These are phyloP conservation scores for Phoxinus dragarum DNA, from an alignment of 2,797 vertebrate species.

Conservation along the genomic window DNA sequence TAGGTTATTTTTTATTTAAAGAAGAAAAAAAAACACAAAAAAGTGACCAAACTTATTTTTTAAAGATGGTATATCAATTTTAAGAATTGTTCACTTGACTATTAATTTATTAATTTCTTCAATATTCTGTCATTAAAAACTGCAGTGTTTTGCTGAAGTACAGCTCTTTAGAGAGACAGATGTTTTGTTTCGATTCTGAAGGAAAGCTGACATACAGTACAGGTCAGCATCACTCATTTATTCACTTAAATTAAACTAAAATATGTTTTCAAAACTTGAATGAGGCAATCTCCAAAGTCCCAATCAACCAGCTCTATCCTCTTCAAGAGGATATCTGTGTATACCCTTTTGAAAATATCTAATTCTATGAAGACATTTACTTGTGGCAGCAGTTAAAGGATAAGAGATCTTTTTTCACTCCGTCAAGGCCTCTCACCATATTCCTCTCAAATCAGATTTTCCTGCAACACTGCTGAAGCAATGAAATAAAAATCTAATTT, in stretches of 20 bases:
- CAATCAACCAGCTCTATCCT: slow-evolving; percentile 3
- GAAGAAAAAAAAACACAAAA: no score
- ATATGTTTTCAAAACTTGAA: slow-evolving; percentile 11
- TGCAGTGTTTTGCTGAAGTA: background rate
- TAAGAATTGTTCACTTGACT: background rate
- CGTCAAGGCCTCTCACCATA: slow-evolving; percentile 59
- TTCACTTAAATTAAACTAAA: background rate
- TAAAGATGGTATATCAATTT: background rate
- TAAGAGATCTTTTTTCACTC: slow-evolving; percentile 42
- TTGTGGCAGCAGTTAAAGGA: slow-evolving; percentile 32
- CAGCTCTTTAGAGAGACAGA: background rate
- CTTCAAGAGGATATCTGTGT: slow-evolving; percentile 2
- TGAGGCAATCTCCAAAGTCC: background rate
- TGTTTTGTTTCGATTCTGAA: background rate
- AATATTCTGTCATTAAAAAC: background rate
- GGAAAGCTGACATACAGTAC: background rate
- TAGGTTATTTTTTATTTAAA: background rate
- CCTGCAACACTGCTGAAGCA: slow-evolving; percentile 62
- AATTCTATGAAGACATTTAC: slow-evolving; percentile 36
- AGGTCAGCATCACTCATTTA: slow-evolving; percentile 19
- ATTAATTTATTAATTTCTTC: background rate
- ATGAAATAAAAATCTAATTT: slow-evolving; percentile 73
- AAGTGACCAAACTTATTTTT: background rate
- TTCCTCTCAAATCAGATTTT: slow-evolving; percentile 67
- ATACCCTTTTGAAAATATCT: slow-evolving; percentile 6